Evolutionary conservation across 1,140 invertebrate species (phyloP), one percentile per base, ranked within the genome.

Genomic region (Drosophila truncata): DNA sequence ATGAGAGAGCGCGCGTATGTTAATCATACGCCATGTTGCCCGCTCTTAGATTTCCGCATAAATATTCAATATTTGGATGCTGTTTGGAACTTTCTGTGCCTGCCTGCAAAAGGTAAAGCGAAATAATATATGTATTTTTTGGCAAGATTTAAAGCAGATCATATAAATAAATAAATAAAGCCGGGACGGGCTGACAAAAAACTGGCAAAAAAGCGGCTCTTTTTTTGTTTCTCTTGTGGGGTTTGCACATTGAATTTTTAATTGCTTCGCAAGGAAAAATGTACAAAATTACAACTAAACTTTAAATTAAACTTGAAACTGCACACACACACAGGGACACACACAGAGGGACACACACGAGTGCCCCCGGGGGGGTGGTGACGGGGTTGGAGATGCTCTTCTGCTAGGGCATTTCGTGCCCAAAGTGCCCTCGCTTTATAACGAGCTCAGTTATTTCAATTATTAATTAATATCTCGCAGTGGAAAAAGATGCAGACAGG

Each of bases 391-490:
- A 16, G 49, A 27, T 41, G 33, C 23, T 29, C 35, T 20, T 37
- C 18, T 18, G 25, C 41, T 23, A 11, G 49, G 41, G 29, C n/a
- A 54, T 75, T 75, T 55, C 41, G 41, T 44, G 73, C 73, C 61
- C n/a, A 71, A 84, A 74, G 70, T 76, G 49, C 62, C 60, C 47
- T 50, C 71, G 35, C 33, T 76, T 76, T 57, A 72, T 76, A 76
- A 75, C 73, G 73, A 78, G 79, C 67, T 63, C 69, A 71, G 78
- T 66, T 81, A 78, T 88, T 81, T 71, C 57, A 80, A 88, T 88
- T 88, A 88, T 88, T 90, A 90, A 90, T 88, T 90, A 88, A 90
- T 88, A 83, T 64, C 57, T 84, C 73, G 73, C 84, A 79, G 60
- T 63, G 57, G 42, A 78, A 67, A 76, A 52, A 20, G 46, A 42